A percentile compares a stretch with the other conserved stretches of the same genome.
phyloP scores from a whole-genome alignment of 2,113 vertebrate genomes.

The rabbit (Oryctolagus cuniculus) region DNA sequence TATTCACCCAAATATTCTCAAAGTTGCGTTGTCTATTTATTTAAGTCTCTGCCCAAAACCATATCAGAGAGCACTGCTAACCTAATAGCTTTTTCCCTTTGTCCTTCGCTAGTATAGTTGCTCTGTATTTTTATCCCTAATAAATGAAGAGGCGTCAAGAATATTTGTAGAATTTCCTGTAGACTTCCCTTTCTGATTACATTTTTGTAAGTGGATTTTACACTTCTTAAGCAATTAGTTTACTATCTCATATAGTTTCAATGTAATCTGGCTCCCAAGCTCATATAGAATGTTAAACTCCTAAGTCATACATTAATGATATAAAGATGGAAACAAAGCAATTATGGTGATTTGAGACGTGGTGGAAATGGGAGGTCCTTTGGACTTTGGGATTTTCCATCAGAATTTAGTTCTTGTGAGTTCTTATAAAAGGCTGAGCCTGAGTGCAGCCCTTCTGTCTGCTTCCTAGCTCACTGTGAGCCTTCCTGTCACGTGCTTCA shows the following conservation, averaged over 20 bases:
- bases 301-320: no score
- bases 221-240: conserved; percentile 44
- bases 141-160: not conserved
- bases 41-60: not conserved
- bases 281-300: no score
- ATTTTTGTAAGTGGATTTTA: not conserved
- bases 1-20: conserved; percentile 12
- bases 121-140: not conserved
- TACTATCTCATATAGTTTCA: not conserved
- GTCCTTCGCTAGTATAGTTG: not conserved
- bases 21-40: not conserved
- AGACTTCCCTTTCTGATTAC: conserved; percentile 20
- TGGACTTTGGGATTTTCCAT: no score
- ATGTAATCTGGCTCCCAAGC: no score
- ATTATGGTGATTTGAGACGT: no score
- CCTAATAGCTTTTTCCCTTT: not conserved
- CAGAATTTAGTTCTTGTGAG: no score
- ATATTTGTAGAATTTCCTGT: conserved; percentile 28
- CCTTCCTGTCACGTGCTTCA: no score
- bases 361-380: no score
- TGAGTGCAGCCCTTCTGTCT: no score
- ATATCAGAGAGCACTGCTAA: not conserved
- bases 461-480: no score
- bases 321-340: no score
- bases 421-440: no score